These are phyloP conservation scores for Nysson spinosus DNA, from an alignment of 2,888 invertebrate genomes.

Conservation along the genomic window DNA sequence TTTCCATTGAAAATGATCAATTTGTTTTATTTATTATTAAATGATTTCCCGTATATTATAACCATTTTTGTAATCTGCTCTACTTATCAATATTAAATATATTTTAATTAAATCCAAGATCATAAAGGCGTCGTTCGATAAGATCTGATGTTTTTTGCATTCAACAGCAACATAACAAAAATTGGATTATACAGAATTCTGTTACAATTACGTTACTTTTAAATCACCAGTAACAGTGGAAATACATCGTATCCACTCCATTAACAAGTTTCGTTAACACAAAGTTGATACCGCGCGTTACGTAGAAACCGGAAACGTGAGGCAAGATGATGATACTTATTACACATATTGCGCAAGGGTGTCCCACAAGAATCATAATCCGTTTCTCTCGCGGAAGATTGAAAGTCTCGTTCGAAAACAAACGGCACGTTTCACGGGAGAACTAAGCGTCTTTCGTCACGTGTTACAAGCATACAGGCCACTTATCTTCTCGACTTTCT, in stretches of 20 bases:
- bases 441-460: conserved; percentile 32
- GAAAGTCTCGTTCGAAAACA: conserved; percentile 32
- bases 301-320: background rate
- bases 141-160: no score
- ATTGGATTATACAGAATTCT: no score
- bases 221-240: no score
- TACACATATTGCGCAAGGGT: conserved; percentile 2
- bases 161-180: no score
- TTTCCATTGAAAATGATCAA: no score
- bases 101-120: no score
- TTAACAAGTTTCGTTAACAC: background rate
- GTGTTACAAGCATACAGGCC: conserved; percentile 33
- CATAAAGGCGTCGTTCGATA: no score
- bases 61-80: no score
- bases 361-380: conserved; percentile 8
- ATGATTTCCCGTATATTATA: no score
- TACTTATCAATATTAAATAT: no score
- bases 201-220: background rate
- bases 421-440: conserved; percentile 29
- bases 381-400: conserved; percentile 4
- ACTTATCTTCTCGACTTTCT: conserved; percentile 54
- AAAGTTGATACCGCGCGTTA: background rate
- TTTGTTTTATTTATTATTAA: no score
- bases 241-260: background rate
- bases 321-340: conserved; percentile 11